Evolutionary conservation across 2,113 vertebrate genomes (phyloP), one percentile per base, ranked within the genome.

Genomic region (Upupa epops): DNA sequence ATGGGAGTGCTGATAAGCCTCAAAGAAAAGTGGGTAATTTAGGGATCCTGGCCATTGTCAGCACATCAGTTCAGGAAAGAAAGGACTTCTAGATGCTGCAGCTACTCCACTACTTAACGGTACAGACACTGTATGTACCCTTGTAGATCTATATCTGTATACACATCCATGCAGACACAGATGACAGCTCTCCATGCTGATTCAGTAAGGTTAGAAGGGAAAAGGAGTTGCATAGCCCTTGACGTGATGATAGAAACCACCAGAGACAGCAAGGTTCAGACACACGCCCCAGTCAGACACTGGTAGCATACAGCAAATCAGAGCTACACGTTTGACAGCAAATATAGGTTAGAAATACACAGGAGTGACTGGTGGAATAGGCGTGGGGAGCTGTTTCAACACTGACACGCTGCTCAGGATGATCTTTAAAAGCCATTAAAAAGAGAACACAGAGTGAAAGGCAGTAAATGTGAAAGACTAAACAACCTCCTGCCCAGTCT

Each of bases 381-480:
- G 77, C 59, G 4, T 4, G 42, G 58, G n/a, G 32, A 88, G 36
- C 55, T 90, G 26, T 90, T 92, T 92, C 90, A 93, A 83, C 52
- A 81, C 56, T 79, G 86, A 46, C 77, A 49, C 8, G 42, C 56
- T 86, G 72, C 10, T 15, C 34, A 74, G 70, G 90, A 68, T 42
- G 49, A 81, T 82, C 73, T 88, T 88, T 88, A 91, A 93, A 88
- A 84, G 49, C 68, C 59, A 91, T 93, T 92, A 18, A n/a, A 81
- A 86, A 88, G 61, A 45, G 36, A 86, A 83, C 54, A 88, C 54
- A 54, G 15, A 78, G 24, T 52, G 63, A 84, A 94, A 93, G 74
- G 75, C n/a, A 83, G 71, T 58, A 84, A 92, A 86, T 1, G 5
- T 78, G 66, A 74, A 83, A 34, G 11, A 74, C 19, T 80, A 69